phyloP scores from a whole-genome alignment of 2,797 vertebrate genomes.

The Sebastes flavidus region DNA sequence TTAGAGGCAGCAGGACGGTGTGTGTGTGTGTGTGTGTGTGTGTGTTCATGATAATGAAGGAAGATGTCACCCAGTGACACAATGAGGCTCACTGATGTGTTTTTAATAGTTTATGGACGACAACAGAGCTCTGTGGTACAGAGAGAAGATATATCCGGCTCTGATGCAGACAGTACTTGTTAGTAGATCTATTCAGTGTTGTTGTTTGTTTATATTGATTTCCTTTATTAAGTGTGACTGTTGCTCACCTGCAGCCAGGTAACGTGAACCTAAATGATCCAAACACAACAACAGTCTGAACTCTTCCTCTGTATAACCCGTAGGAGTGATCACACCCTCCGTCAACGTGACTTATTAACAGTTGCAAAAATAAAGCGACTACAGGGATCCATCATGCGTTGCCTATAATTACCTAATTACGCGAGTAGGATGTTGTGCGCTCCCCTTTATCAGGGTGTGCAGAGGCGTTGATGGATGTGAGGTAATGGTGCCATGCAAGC shows the following conservation, averaged over 20 bases:
- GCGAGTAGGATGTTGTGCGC: conserved; percentile 11
- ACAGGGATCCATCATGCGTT: conserved; percentile 28
- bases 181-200: neutral
- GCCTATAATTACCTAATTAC: conserved; percentile 63
- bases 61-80: neutral
- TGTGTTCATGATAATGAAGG: too few species aligned
- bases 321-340: neutral
- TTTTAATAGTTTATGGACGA: neutral
- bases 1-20: neutral
- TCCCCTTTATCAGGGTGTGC: conserved; percentile 2
- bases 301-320: neutral
- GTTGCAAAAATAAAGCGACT: conserved; percentile 21
- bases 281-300: neutral
- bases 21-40: too few species aligned
- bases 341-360: conserved; percentile 30
- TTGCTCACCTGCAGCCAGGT: neutral
- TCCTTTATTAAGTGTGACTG: too few species aligned
- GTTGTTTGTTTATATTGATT: neutral
- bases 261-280: neutral
- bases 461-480: conserved; percentile 60
- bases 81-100: neutral
- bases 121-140: neutral
- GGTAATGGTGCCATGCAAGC: conserved; percentile 30
- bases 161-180: neutral
- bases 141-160: neutral